A percentile compares a stretch with the other conserved stretches of the same genome.
phyloP scores from a whole-genome alignment of 2,113 vertebrate genomes.

The Pterocles burchelli region DNA sequence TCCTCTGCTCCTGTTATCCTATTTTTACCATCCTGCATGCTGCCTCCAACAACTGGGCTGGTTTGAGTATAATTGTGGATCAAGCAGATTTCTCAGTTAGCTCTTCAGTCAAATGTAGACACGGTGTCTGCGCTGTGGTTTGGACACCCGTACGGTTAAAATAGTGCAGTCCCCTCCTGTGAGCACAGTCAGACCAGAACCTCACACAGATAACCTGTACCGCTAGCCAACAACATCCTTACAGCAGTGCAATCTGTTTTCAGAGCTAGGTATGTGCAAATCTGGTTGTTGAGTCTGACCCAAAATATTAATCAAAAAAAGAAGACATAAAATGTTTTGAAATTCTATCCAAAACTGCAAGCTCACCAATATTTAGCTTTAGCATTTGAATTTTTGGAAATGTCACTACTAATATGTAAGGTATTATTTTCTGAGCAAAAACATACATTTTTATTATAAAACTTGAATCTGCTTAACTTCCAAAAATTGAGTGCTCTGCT shows the following conservation, averaged over 20 bases:
- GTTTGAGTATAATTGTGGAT: neutral
- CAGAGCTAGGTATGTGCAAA: neutral
- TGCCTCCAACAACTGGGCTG: neutral
- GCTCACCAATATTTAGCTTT: conserved; percentile 27
- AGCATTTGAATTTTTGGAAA: conserved; percentile 41
- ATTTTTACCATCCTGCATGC: neutral
- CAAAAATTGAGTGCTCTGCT: neutral
- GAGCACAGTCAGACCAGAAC: neutral
- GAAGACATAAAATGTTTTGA: neutral
- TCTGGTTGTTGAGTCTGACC: neutral
- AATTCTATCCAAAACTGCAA: conserved; percentile 24
- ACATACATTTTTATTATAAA: conserved; percentile 20
- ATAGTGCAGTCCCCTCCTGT: neutral
- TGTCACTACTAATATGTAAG: conserved; percentile 48
- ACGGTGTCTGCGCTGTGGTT: neutral
- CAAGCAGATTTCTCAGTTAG: neutral
- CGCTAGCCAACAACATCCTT: neutral
- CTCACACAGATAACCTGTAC: neutral
- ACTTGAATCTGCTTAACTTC: neutral
- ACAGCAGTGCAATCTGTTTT: neutral
- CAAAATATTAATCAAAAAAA: neutral
- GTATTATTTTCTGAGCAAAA: neutral
- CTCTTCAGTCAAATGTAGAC: neutral
- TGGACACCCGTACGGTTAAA: neutral
- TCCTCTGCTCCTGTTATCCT: neutral